Conservation (phyloP, 2,113 vertebrate species). For the Ailuropoda melanoleuca region DNA sequence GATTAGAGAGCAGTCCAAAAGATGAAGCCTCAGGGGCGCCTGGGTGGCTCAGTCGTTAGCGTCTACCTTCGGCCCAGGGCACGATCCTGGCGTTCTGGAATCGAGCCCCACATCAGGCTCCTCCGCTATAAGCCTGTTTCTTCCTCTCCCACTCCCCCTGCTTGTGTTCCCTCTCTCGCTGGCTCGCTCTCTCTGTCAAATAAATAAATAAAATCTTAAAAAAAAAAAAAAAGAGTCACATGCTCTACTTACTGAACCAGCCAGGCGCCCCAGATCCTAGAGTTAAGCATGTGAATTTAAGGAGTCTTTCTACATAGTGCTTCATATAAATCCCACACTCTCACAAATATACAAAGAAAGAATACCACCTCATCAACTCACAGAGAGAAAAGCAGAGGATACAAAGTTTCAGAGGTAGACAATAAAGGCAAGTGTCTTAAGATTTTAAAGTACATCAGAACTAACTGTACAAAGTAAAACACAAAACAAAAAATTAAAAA, state of each 20-base stretch:
- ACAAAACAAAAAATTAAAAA: neutral
- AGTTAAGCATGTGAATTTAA: neutral
- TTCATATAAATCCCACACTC: neutral
- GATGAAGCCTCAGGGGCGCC: neutral
- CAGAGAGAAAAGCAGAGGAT: conserved; percentile 11
- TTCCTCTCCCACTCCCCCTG: too few relatives aligned
- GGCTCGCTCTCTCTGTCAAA: too few relatives aligned
- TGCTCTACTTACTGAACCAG: neutral
- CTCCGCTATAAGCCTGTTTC: too few relatives aligned
- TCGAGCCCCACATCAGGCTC: too few relatives aligned
- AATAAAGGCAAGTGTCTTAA: conserved; percentile 8
- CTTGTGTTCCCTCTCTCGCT: too few relatives aligned
- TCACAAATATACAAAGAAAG: neutral
- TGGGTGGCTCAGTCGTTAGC: too few relatives aligned
- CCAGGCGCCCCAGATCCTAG: neutral
- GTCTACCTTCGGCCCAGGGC: too few relatives aligned
- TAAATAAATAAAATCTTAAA: too few relatives aligned
- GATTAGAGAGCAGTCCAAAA: neutral
- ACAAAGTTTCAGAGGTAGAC: conserved; percentile 12
- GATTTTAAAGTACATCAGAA: conserved; percentile 51
- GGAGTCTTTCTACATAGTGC: neutral
- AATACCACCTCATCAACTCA: neutral
- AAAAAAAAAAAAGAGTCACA: neutral
- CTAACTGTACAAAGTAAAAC: neutral
- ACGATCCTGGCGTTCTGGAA: too few relatives aligned